Percentiles rank a stretch among this genome's conserved stretches.
These are phyloP conservation scores for Lepidurus couesii DNA, from an alignment of 1,140 invertebrate genomes.

Conservation along the genomic window DNA sequence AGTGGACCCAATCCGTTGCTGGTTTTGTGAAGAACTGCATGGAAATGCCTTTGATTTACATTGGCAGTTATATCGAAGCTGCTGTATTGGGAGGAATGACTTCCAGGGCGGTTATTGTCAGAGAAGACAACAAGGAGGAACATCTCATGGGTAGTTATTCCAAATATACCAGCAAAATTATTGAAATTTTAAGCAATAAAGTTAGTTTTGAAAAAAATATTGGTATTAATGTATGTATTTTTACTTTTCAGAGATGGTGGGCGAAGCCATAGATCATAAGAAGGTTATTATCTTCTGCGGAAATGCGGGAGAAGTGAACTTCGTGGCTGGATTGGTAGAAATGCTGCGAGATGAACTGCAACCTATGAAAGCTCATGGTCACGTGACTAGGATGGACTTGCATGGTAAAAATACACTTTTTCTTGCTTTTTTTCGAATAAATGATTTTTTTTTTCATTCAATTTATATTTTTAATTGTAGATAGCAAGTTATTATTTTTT, in stretches of 20 bases:
- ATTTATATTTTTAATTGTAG: too few species aligned
- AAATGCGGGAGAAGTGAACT: neutral
- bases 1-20: neutral
- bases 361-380: neutral
- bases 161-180: too few species aligned
- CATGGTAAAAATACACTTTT: neutral
- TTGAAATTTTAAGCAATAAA: too few species aligned
- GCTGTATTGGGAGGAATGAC: neutral
- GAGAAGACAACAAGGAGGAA: neutral
- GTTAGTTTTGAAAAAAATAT: too few species aligned
- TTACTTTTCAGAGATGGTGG: neutral
- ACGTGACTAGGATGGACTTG: neutral
- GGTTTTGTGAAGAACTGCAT: neutral
- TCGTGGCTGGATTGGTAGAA: slow-evolving; percentile 1
- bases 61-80: neutral
- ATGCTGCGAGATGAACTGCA: neutral
- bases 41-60: neutral
- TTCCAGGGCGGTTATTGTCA: neutral
- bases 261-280: neutral
- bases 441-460: too few species aligned
- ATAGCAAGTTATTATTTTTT: too few species aligned
- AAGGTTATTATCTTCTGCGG: neutral
- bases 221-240: neutral
- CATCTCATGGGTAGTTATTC: neutral
- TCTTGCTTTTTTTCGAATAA: neutral